Evolutionary conservation across 2,888 invertebrate genomes (phyloP), one percentile per base, ranked within the genome.

Genomic region (Drosophila colorata): DNA sequence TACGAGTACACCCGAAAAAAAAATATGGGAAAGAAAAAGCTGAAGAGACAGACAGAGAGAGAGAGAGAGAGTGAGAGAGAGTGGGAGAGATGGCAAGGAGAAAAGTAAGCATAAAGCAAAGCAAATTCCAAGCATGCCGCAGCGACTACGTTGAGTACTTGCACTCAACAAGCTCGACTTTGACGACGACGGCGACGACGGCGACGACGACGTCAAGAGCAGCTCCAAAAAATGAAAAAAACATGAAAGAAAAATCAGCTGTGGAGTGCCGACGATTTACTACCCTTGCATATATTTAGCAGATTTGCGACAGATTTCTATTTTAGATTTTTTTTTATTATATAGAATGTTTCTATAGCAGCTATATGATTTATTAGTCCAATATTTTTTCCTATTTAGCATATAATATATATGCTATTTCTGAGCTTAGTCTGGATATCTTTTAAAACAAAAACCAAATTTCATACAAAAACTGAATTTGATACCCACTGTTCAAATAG

Each of bases 41-140:
- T 40, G 46, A 53, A 55, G 20, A 64, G 38, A 63, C 14, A 31
- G 28, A 59, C 56, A 35, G 31, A 9, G 28, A 9, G 55, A 2
- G 28, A 9, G 33, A 13, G 40, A 0, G 18, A 47, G 41, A 13
- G 43, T n/a, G 31, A 9, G 28, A 9, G 55, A 2, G 28, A 9
- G 33, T 9, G 40, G 0, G 18, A 11, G 37, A 11, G 20, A 46
- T 5, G 20, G 28, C 2, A 13, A 13, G 41, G n/a, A 37, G 51
- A 23, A 49, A 48, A 57, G 52, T 46, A 31, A 64, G 87, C 88
- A 79, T 86, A 88, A 88, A 86, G 88, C 83, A 84, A 84, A 84
- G 83, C 87, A 80, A 88, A 88, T 88, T 88, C 88, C 83, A 80
- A 88, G 73, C 88, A 83, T 88, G 83, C 86, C 88, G 61, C 61